Evolutionary conservation across 2,113 vertebrate genomes (phyloP).

Genomic region (Atractosteus spatula): DNA sequence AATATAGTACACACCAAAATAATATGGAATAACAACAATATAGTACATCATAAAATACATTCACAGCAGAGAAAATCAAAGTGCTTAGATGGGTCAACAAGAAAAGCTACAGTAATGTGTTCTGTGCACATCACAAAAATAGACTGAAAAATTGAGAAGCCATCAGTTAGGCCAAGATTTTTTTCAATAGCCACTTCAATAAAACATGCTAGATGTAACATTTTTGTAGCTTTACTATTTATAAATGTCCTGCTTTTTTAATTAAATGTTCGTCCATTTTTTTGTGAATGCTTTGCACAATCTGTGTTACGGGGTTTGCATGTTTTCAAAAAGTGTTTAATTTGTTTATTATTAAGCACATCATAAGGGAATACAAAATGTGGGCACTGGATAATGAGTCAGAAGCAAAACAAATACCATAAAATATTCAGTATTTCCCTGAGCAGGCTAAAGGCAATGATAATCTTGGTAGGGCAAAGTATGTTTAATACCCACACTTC

Average conservation of each 20-base stretch:
- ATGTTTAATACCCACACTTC: too few species aligned
- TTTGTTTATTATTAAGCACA: slow-evolving; percentile 9
- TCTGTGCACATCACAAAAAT: too few species aligned
- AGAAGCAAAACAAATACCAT: not conserved
- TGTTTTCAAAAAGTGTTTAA: slow-evolving; percentile 9
- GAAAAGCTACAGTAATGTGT: too few species aligned
- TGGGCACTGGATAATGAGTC: slow-evolving; percentile 1
- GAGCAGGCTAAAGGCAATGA: not conserved
- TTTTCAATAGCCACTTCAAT: too few species aligned
- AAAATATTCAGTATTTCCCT: not conserved
- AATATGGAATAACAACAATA: too few species aligned
- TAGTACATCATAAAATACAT: too few species aligned
- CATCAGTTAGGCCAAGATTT: too few species aligned
- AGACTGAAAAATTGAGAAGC: too few species aligned
- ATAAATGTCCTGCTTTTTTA: not conserved
- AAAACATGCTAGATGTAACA: too few species aligned
- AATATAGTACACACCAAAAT: too few species aligned
- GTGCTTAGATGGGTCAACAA: too few species aligned
- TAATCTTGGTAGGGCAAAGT: not conserved
- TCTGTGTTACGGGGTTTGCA: slow-evolving; percentile 4
- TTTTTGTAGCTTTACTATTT: not conserved
- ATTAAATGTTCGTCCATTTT: not conserved
- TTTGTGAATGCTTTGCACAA: not conserved
- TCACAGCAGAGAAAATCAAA: too few species aligned
- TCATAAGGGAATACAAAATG: not conserved